Percentiles rank a stretch among this genome's conserved stretches.
phyloP scores from a whole-genome alignment of 2,113 vertebrate genomes.

The Gulo gulo region DNA sequence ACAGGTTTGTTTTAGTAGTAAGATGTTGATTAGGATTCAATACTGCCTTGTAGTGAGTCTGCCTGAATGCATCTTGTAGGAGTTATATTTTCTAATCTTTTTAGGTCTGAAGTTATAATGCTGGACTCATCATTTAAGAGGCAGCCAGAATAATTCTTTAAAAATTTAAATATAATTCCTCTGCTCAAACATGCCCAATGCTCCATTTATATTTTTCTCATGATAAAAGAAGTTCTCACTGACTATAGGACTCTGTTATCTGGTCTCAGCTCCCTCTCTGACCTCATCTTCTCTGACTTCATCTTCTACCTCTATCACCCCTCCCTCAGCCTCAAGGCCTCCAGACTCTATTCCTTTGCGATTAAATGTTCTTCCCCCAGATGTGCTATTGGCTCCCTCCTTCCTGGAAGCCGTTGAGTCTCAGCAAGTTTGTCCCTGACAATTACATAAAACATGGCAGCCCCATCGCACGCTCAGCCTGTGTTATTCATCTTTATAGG shows the following conservation, averaged over 20 bases:
- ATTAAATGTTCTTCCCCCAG: background rate
- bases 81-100: background rate
- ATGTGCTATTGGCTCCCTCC: background rate
- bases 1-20: background rate
- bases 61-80: background rate
- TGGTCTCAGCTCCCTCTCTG: background rate
- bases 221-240: background rate
- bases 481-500: background rate
- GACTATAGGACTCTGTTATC: background rate
- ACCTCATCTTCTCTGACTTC: background rate
- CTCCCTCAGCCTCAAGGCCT: background rate
- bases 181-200: background rate
- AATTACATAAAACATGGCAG: background rate
- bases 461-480: background rate
- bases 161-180: background rate
- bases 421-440: background rate
- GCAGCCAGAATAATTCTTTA: background rate
- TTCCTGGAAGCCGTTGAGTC: background rate
- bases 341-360: background rate
- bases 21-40: background rate
- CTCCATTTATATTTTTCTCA: background rate
- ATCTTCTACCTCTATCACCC: background rate
- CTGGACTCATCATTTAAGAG: background rate
- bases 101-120: background rate
- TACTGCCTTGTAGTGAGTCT: background rate